A percentile compares a stretch with the other conserved stretches of the same genome.
Evolutionary conservation across 2,888 invertebrate species (phyloP).

Genomic region (Rhabditoides inermis): DNA sequence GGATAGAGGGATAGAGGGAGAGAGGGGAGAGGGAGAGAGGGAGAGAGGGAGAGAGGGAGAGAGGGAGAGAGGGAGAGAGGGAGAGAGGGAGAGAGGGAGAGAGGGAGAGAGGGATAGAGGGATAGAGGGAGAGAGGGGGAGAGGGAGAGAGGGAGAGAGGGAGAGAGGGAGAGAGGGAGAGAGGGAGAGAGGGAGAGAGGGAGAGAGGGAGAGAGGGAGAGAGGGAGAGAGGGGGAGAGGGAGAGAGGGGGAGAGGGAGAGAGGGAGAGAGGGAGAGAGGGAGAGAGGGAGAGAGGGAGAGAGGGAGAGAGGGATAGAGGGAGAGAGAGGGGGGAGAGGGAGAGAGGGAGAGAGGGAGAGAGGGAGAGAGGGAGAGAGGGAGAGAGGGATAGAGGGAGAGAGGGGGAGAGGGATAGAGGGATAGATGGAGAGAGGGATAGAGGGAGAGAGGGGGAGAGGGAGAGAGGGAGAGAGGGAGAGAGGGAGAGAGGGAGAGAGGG

Average conservation of each 20-base stretch:
- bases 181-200: neutral
- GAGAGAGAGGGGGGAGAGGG: slow-evolving; percentile 1
- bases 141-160: slow-evolving; percentile 6
- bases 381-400: slow-evolving; percentile 4
- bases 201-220: neutral
- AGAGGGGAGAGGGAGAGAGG: slow-evolving; percentile 1
- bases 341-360: slow-evolving; percentile 6
- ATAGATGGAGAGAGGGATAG: neutral
- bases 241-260: neutral
- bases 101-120: neutral
- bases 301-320: no score
- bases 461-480: neutral
- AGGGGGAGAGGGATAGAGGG: neutral
- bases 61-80: slow-evolving; percentile 12
- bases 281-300: slow-evolving; percentile 2
- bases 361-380: slow-evolving; percentile 7
- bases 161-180: neutral
- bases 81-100: no score
- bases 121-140: slow-evolving; percentile 5
- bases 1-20: neutral
- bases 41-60: slow-evolving; percentile 2
- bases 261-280: neutral
- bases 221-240: neutral
- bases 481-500: slow-evolving; percentile 1
- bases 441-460: neutral